Evolutionary conservation across 2,888 invertebrate genomes (phyloP).

Genomic region (Melipona bicolor): DNA sequence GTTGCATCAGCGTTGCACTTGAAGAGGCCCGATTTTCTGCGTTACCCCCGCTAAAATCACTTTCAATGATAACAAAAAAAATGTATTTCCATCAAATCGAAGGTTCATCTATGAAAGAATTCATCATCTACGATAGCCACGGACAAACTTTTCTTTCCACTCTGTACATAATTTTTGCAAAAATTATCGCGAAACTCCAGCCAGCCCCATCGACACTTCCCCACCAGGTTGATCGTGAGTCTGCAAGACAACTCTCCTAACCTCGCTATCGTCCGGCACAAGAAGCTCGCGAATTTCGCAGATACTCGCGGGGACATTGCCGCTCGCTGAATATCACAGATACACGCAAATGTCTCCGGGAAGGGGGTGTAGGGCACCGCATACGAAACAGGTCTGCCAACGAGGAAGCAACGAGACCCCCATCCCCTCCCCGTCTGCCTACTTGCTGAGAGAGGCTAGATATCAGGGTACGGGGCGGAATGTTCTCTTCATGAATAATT

Average conservation of each 20-base stretch:
- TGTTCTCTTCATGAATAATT: constrained; percentile 77
- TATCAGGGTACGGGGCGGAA: constrained; percentile 26
- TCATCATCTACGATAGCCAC: too few relatives aligned
- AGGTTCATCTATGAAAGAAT: too few relatives aligned
- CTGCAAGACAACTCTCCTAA: background rate
- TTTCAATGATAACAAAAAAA: too few relatives aligned
- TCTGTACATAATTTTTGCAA: too few relatives aligned
- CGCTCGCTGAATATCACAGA: constrained; percentile 44
- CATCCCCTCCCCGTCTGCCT: background rate
- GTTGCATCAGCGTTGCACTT: too few relatives aligned
- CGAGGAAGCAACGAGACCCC: background rate
- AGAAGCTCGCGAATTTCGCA: constrained; percentile 28
- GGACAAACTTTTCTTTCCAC: too few relatives aligned
- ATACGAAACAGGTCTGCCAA: constrained; percentile 39
- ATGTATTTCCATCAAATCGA: too few relatives aligned
- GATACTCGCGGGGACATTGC: constrained; percentile 21
- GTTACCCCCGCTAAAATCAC: too few relatives aligned
- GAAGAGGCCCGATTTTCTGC: too few relatives aligned
- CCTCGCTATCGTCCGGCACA: background rate
- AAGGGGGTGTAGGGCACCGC: constrained; percentile 19
- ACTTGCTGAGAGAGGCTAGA: background rate
- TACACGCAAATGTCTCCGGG: constrained; percentile 26
- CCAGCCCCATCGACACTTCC: too few relatives aligned
- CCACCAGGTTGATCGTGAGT: background rate
- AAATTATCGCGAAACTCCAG: too few relatives aligned